These are phyloP conservation scores for Mesorhabditis belari DNA, from an alignment of 2,888 invertebrate species.

Conservation along the genomic window DNA sequence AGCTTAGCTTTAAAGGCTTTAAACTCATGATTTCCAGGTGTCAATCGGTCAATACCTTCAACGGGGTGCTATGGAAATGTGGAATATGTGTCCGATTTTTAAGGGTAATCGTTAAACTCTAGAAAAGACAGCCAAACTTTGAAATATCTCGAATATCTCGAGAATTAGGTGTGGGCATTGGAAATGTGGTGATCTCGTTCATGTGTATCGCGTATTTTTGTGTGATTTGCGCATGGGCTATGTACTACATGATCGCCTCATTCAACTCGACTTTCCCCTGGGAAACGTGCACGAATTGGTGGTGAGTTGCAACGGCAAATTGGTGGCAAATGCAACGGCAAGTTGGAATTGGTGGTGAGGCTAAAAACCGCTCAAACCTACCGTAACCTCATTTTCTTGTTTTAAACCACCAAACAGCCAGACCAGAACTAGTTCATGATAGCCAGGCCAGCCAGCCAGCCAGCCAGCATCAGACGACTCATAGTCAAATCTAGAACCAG, in stretches of 20 bases:
- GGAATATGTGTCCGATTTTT: constrained; percentile 51
- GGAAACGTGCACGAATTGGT: constrained; percentile 49
- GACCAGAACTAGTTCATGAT: too few relatives aligned
- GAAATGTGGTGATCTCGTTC: constrained; percentile 52
- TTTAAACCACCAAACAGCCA: too few relatives aligned
- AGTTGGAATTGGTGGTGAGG: too few relatives aligned
- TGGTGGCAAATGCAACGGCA: too few relatives aligned
- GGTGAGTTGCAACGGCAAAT: constrained; percentile 19
- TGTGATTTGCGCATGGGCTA: constrained; percentile 52
- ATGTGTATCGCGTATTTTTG: constrained; percentile 53
- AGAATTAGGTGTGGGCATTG: constrained; percentile 49
- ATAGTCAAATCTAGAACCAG: too few relatives aligned
- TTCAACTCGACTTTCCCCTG: constrained; percentile 48
- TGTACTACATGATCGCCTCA: constrained; percentile 52
- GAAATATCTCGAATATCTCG: neutral
- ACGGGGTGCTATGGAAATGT: constrained; percentile 52
- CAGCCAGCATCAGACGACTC: too few relatives aligned
- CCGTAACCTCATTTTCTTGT: too few relatives aligned
- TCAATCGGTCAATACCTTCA: constrained; percentile 52
- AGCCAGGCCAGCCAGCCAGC: too few relatives aligned
- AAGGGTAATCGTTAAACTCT: constrained; percentile 20
- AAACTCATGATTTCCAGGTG: constrained; percentile 20
- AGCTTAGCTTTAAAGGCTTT: neutral
- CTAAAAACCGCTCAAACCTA: too few relatives aligned
- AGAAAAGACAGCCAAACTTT: neutral